Evolutionary conservation across 2,113 vertebrate genomes (phyloP), one percentile per base, ranked within the genome.

Genomic region (Halcyon senegalensis): DNA sequence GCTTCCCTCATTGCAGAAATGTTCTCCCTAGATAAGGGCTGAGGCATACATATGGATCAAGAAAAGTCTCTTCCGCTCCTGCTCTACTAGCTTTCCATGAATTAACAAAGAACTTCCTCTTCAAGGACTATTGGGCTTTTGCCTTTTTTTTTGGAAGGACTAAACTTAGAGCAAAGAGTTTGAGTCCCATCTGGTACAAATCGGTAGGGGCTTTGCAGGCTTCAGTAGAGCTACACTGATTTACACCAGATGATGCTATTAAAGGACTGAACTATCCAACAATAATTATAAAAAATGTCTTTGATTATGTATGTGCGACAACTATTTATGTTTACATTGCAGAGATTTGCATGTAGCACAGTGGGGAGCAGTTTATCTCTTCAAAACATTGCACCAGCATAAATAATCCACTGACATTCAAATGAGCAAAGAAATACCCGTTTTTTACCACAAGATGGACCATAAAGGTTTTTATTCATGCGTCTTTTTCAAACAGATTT

Each of bases 351-450:
- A 88, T 87, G 93, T 92, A 96, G 95, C 96, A 95, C 96, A 97
- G 97, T 94, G 89, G 96, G 96, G 95, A 97, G 97, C 77, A 97
- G 96, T 98, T 97, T 96, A 98, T 96, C 96, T 96, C 95, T 94
- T 93, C 89, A 93, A 95, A 97, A 97, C 96, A 97, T 97, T 96
- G 87, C 94, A 87, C 96, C 95, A 96, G 93, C 89, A 89, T 63
- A 92, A 95, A 97, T 94, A 96, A 97, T 95, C 97, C 91, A 78
- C 87, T 16, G 28, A 96, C 94, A 96, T 92, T 96, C 93, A 97
- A 96, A 97, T 93, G 96, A 94, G 96, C 95, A 97, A 94, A 94
- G 89, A 96, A 94, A 96, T 94, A 79, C 62, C 63, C 19, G 0
- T 5, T 31, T 94, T 91, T 96, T 94, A 59, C 84, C 94, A 94